Evolutionary conservation across 2,888 invertebrate genomes (phyloP).

Genomic region (Trissolcus brochymenae): DNA sequence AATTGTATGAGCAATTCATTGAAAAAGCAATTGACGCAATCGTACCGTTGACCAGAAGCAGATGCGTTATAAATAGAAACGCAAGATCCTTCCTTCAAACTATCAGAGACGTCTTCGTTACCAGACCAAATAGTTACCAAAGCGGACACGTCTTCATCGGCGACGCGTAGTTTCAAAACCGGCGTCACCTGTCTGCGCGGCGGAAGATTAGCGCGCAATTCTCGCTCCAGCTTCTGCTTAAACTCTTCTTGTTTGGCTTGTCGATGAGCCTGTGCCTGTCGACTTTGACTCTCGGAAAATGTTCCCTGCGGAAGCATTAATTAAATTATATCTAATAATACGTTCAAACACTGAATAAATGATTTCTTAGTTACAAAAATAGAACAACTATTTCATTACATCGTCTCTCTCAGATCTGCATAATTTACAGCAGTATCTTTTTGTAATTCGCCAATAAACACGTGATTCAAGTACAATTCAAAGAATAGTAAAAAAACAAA

Average conservation of each 20-base stretch:
- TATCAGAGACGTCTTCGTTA: constrained; percentile 79
- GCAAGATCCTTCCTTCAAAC: constrained; percentile 81
- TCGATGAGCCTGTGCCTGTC: constrained; percentile 74
- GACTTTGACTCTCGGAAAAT: constrained; percentile 73
- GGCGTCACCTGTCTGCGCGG: constrained; percentile 74
- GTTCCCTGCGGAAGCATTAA: constrained; percentile 74
- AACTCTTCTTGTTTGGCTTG: constrained; percentile 63
- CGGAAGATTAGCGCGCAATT: constrained; percentile 67
- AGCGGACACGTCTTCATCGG: constrained; percentile 75
- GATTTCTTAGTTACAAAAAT: no score
- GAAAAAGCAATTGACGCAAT: constrained; percentile 7
- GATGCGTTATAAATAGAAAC: constrained; percentile 80
- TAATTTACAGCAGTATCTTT: not conserved
- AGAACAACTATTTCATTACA: no score
- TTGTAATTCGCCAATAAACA: no score
- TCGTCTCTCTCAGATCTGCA: no score
- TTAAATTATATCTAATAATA: constrained; percentile 10
- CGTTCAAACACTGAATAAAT: not conserved
- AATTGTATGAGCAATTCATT: constrained; percentile 17
- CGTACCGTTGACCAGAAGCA: constrained; percentile 77
- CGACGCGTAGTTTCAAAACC: constrained; percentile 76
- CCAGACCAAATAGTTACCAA: constrained; percentile 85
- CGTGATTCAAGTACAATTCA: not conserved
- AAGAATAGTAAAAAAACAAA: not conserved
- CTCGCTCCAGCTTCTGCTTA: constrained; percentile 64